Evolutionary conservation across 2,797 vertebrate genomes (phyloP).

Genomic region (Tragelaphus eurycerus): DNA sequence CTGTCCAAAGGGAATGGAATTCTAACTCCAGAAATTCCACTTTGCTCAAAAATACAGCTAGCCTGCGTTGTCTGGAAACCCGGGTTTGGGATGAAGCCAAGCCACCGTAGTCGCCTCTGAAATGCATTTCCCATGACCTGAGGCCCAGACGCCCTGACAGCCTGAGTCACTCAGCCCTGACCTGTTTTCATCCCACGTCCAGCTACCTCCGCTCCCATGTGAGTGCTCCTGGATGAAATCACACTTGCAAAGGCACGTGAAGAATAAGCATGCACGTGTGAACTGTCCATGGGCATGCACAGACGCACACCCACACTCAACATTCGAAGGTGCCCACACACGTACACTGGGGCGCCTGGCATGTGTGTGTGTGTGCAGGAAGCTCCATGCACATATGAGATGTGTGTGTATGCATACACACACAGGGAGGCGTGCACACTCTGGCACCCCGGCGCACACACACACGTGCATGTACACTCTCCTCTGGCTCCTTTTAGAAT

Average conservation of each 20-base stretch:
- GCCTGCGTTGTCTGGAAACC: neutral
- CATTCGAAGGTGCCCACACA: neutral
- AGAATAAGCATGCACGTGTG: neutral
- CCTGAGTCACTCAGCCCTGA: constrained; percentile 36
- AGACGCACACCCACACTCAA: neutral
- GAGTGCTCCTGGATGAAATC: neutral
- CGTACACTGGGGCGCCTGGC: neutral
- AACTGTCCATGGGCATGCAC: neutral
- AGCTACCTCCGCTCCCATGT: neutral
- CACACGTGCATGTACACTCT: neutral
- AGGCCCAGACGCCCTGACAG: constrained; percentile 21
- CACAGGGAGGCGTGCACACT: neutral
- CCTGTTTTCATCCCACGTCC: constrained; percentile 39
- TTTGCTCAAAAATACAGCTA: neutral
- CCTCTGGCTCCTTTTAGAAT: constrained; percentile 28
- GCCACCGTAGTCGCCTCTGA: neutral
- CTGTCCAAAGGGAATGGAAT: neutral
- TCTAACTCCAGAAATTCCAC: neutral
- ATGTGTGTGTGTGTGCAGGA: neutral
- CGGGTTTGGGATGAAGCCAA: neutral
- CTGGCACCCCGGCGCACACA: neutral
- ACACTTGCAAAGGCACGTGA: neutral
- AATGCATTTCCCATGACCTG: constrained; percentile 54
- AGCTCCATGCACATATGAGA: neutral
- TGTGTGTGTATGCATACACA: neutral